These are phyloP conservation scores for Alcis repandata DNA, from an alignment of 2,888 invertebrate genomes.

Conservation along the genomic window DNA sequence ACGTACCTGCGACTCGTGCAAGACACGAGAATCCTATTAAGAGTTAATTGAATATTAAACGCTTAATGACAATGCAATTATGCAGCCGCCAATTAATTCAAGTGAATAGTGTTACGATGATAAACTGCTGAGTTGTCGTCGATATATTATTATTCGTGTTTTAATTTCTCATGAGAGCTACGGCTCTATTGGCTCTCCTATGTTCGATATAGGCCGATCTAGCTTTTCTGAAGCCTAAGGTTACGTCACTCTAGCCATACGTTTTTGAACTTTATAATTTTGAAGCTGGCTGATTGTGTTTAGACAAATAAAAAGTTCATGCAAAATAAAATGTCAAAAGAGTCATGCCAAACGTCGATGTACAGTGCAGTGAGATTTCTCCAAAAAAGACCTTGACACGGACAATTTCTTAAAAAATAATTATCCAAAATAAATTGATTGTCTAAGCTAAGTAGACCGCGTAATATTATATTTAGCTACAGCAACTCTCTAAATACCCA, in stretches of 20 bases:
- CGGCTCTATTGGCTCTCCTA: too few species aligned
- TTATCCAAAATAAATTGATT: not conserved
- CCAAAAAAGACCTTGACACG: not conserved
- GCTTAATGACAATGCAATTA: constrained; percentile 34
- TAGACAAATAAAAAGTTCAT: too few species aligned
- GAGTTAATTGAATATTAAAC: constrained; percentile 33
- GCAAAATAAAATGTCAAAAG: too few species aligned
- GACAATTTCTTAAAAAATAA: not conserved
- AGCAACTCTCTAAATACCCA: constrained; percentile 13
- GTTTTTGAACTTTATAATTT: too few species aligned
- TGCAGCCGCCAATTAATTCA: constrained; percentile 20
- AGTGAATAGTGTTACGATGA: constrained; percentile 4
- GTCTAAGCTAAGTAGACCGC: constrained; percentile 6
- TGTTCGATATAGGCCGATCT: too few species aligned
- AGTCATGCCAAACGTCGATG: too few species aligned
- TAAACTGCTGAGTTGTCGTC: not conserved
- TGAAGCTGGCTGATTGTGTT: too few species aligned
- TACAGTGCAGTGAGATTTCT: not conserved
- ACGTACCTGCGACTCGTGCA: not conserved
- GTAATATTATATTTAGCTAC: constrained; percentile 7
- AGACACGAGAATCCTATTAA: constrained; percentile 19
- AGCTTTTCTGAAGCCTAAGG: too few species aligned
- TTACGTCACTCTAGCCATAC: too few species aligned
- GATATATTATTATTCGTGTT: not conserved
- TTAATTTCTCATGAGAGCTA: not conserved